Evolutionary conservation across 2,113 vertebrate genomes (phyloP).

Genomic region (Tetraodon nigroviridis): DNA sequence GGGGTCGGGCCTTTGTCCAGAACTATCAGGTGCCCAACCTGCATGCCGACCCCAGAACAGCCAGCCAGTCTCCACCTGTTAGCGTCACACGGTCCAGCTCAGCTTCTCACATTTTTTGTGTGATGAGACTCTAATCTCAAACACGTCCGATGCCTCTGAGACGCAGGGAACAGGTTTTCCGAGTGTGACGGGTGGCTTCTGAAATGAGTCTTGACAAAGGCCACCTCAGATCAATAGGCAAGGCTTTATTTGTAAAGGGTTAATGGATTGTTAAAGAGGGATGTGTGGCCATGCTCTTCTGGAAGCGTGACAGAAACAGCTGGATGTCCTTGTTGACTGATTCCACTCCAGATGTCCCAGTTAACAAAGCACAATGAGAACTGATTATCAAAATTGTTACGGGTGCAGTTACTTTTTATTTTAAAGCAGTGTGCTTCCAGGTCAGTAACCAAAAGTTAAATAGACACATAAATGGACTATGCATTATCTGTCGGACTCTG

Average conservation of each 20-base stretch:
- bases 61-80: conserved; percentile 15
- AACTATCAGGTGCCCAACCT: conserved; percentile 15
- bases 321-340: too few relatives aligned
- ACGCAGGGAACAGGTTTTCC: conserved; percentile 4
- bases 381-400: background rate
- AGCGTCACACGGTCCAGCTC: conserved; percentile 11
- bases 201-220: conserved; percentile 37
- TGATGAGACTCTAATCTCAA: background rate
- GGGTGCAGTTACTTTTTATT: background rate
- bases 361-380: too few relatives aligned
- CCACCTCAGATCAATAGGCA: too few relatives aligned
- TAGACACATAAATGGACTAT: too few relatives aligned
- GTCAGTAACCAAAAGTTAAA: too few relatives aligned
- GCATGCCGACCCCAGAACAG: conserved; percentile 2
- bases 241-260: too few relatives aligned
- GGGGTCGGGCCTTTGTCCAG: conserved; percentile 33
- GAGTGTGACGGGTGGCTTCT: conserved; percentile 23
- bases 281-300: conserved; percentile 14
- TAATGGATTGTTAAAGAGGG: too few relatives aligned
- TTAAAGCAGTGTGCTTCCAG: too few relatives aligned
- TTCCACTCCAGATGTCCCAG: too few relatives aligned
- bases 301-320: background rate
- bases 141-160: background rate
- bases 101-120: background rate
- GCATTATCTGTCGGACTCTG: too few relatives aligned